Percentiles rank a stretch among this genome's conserved stretches.
These are phyloP conservation scores for Coturnix japonica DNA, from an alignment of 2,113 vertebrate species.

Conservation along the genomic window DNA sequence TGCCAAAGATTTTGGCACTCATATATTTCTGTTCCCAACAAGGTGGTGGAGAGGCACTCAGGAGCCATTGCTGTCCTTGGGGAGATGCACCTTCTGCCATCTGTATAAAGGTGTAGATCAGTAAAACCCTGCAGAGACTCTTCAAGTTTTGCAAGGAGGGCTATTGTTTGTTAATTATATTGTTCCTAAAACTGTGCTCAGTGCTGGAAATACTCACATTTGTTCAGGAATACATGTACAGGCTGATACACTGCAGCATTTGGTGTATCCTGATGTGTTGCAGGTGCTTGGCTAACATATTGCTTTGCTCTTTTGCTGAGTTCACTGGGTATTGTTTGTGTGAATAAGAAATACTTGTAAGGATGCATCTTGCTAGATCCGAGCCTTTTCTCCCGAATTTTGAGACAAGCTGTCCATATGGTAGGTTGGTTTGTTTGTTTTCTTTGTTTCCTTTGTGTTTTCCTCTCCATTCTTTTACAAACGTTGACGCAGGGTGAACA, in stretches of 20 bases:
- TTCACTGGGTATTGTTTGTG: background rate
- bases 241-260: background rate
- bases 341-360: background rate
- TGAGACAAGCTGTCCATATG: background rate
- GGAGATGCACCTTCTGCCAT: fast-evolving
- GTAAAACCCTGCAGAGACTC: background rate
- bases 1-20: background rate
- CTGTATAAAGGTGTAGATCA: fast-evolving
- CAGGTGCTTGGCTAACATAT: fast-evolving
- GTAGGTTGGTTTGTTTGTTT: background rate
- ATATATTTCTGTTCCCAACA: background rate
- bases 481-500: background rate
- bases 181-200: background rate
- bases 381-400: background rate
- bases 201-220: background rate
- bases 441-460: background rate
- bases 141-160: background rate
- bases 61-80: background rate
- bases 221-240: background rate
- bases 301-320: background rate
- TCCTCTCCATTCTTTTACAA: background rate
- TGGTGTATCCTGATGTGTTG: background rate
- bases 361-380: background rate
- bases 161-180: background rate
- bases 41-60: background rate